These are phyloP conservation scores for Choloepus didactylus DNA, from an alignment of 2,797 vertebrate species.

Conservation along the genomic window DNA sequence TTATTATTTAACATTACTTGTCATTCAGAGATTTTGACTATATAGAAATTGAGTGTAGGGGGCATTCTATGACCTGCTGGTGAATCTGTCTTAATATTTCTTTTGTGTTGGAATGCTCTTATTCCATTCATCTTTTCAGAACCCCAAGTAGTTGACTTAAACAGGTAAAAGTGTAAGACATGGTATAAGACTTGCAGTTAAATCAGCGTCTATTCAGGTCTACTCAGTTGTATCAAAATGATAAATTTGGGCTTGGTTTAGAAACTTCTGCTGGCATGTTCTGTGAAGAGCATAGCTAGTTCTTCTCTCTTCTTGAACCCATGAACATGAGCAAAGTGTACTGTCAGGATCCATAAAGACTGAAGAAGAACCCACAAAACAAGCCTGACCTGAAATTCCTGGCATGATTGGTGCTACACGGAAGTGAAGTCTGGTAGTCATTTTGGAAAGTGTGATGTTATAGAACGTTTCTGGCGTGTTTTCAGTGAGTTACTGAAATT, in stretches of 20 bases:
- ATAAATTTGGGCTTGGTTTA: constrained; percentile 12
- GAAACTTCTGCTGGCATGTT: background rate
- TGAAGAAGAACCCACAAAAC: background rate
- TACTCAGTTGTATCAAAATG: constrained; percentile 28
- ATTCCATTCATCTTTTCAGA: background rate
- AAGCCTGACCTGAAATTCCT: constrained; percentile 13
- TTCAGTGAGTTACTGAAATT: background rate
- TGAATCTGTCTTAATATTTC: background rate
- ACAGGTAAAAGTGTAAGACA: background rate
- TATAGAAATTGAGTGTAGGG: background rate
- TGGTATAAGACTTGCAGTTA: background rate
- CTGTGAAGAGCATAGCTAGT: background rate
- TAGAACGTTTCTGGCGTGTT: background rate
- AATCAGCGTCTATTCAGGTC: constrained; percentile 14
- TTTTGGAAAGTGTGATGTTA: background rate
- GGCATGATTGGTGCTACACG: background rate
- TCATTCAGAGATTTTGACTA: background rate
- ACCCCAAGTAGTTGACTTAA: background rate
- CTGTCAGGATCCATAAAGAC: background rate
- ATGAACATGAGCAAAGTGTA: background rate
- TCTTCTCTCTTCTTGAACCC: constrained; percentile 23
- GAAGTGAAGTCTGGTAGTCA: background rate
- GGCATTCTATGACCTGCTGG: background rate
- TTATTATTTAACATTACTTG: constrained; percentile 4
- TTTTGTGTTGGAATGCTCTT: background rate